Evolutionary conservation across 2,797 vertebrate genomes (phyloP).

Genomic region (Mus spretus): DNA sequence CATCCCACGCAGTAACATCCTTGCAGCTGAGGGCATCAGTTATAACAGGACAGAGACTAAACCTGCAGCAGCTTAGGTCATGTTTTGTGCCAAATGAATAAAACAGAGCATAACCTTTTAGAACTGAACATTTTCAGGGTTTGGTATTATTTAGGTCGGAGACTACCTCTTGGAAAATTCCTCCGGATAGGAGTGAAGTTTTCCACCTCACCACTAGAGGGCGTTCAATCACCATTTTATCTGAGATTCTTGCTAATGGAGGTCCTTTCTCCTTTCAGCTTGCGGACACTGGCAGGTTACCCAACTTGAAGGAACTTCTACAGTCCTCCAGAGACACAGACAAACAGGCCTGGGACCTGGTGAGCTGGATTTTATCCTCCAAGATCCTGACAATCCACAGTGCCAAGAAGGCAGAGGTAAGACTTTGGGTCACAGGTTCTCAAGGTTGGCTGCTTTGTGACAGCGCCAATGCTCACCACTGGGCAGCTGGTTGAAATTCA

Average conservation of each 20-base stretch:
- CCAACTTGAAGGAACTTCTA: constrained; percentile 94
- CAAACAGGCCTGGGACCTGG: constrained; percentile 92
- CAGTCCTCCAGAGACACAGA: constrained; percentile 89
- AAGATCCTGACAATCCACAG: constrained; percentile 95
- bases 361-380: constrained; percentile 96
- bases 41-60: constrained; percentile 11
- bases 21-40: background rate
- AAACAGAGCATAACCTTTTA: background rate
- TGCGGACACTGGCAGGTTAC: constrained; percentile 93
- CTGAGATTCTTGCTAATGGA: constrained; percentile 54
- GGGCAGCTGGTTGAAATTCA: constrained; percentile 5
- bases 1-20: background rate
- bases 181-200: constrained; percentile 22
- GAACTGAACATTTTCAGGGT: background rate
- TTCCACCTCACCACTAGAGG: constrained; percentile 84
- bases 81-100: constrained; percentile 17
- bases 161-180: background rate
- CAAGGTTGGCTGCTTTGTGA: background rate
- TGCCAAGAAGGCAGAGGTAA: constrained; percentile 94
- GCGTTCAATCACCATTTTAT: constrained; percentile 46
- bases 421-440: constrained; percentile 5
- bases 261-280: constrained; percentile 88
- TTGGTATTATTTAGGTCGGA: constrained; percentile 31
- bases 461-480: too few species aligned
- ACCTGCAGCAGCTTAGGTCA: background rate